Base-by-base conservation (phyloP, 1,140 invertebrate genomes). In the Neelides sp. region DNA sequence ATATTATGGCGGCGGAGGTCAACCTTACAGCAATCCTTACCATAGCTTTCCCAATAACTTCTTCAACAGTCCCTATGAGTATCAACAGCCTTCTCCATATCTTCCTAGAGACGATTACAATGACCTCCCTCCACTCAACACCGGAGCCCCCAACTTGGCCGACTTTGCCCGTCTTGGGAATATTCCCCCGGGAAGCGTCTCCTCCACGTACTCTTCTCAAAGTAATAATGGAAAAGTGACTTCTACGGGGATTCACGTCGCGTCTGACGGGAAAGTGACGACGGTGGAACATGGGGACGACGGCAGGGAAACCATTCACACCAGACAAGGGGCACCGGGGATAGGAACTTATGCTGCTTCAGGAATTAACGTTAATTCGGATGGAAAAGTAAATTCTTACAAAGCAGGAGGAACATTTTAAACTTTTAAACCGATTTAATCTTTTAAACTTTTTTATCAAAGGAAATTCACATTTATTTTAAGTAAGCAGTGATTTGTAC, bases 181-280 rank as follows among this genome's bases (percentile, higher is more conserved):
- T 40, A 8, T 10, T 7, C 19, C 37, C 17, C 7, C 12, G 10
- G 17, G 37, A 12, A 19, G 12, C 10, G 10, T 17, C 15, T 43
- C 41, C 10, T 22, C 22, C 26, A 22, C 8, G 8, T 19, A 10
- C 26, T 13, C 19, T 26, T 43, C 41, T 24, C 8, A 26, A 10
- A 15, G 19, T 7, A 23, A 19, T 23, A 43, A 24, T 3, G 7
- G 7, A 48, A 1, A 17, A 4, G 42, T 20, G 19, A 20, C 7
- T 3, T 43, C 37, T 2, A 42, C 24, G 7, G 15, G 45, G 0
- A 22, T 24, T n/a, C 4, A 30, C 7, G 15, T 24, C 1, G 52
- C 42, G 2, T 39, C 45, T 17, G 34, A 35, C 23, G 52, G 52
- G 15, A 48, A 24, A 44, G 39, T 48, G 2, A 54, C 52, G 5